Evolutionary conservation across 2,113 vertebrate species (phyloP), one percentile per base, ranked within the genome.

Genomic region (Tamias sibiricus): DNA sequence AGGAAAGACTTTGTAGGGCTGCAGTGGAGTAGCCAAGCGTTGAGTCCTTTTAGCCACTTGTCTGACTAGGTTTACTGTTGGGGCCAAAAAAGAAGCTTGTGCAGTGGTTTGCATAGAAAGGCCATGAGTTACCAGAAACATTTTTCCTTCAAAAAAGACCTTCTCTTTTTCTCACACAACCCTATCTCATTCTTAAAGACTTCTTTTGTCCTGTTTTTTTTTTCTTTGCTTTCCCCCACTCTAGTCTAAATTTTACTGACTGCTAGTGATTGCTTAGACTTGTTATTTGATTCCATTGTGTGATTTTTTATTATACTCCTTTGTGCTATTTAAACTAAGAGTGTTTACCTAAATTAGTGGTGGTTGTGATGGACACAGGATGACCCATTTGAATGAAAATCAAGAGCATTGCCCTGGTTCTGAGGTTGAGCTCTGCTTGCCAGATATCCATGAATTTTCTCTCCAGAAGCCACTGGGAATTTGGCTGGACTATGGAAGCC

Each of bases 1-100:
- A 98, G 97, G 87, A 69, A 42, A 97, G 96, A 89, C 96, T 94
- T 94, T 87, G 96, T 16, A 69, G 57, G 95, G 95, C 97, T 95
- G 95, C 82, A 89, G 95, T 93, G 12, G 75, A 96, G 88, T 93
- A 95, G 87, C 88, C 68, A 64, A 94, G 96, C 54, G 7, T 54
- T 30, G 57, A 95, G 95, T 54, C 40, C 76, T 97, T 96, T 89
- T 77, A 96, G 95, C 92, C 64, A 71, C 59, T 94, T 1, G 64
- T 94, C 76, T 75, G 75, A 54, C 82, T 79, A 87, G 42, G 8
- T 91, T 95, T 77, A n/a, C 91, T 75, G 20, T 32, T 76, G 96
- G 37, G 84, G 35, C 40, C 42, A 62, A 32, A 87, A 95, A 82
- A 87, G 90, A 93, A 93, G 93, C 91, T 19, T 0, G 0, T 74